Base-by-base conservation (phyloP, 2,888 invertebrate genomes). In the Xestia xanthographa region DNA sequence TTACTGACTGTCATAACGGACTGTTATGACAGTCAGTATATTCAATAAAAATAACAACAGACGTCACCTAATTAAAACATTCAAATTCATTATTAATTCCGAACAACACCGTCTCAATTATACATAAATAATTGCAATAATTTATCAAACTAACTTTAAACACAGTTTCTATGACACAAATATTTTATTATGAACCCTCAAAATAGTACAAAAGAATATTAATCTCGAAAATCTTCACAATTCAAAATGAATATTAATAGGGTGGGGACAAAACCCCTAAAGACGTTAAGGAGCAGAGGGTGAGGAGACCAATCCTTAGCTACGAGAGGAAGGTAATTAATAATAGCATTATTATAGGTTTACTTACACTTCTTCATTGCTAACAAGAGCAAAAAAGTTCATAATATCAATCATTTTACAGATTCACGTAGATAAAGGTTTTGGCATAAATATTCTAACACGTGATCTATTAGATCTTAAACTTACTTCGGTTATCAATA, bases 141-240 rank as follows among this genome's bases (percentile, higher is more conserved):
- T 94, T 93, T 90, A 88, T 94, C 92, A 93, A 90, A 90, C 92
- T 85, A 91, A 87, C 86, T 89, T 91, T 93, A 91, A 92, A 93
- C 90, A 90, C 84, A 90, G 75, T 90, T 91, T 89, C 91, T 92
- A 92, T 94, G 93, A 94, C 91, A 94, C 91, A 92, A 94, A 93
- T 80, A 87, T 90, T 90, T 88, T 90, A 89, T 89, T 90, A 89
- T 80, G 60, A 87, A 84, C 86, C 92, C 93, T 83, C 80, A 92
- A 94, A 95, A 95, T 95, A 95, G 93, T 88, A 86, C 85, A 93
- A 95, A 95, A 95, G 95, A 95, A 93, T n/a, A n/a, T 90, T 94
- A 95, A 95, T 95, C 94, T 93, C 88, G 84, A 93, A 92, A 93
- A 94, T 93, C 93, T 94, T 92, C 90, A 89, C 90, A 92, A 91